A percentile compares a stretch with the other conserved stretches of the same genome.
Evolutionary conservation across 2,888 invertebrate genomes (phyloP).

Genomic region (Parapristionchus giblindavisi): DNA sequence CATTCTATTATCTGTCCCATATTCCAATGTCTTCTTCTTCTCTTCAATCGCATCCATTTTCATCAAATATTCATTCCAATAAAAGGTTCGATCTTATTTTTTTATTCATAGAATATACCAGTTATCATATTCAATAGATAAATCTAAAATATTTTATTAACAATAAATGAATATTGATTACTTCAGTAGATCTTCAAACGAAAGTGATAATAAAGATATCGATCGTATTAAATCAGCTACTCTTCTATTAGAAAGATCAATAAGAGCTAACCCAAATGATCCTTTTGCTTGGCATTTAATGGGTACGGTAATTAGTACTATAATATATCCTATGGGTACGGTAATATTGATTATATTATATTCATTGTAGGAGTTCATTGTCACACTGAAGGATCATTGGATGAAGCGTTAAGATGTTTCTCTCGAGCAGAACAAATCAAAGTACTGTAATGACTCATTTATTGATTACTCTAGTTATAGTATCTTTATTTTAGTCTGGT

Average conservation of each 20-base stretch:
- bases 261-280: slow-evolving; percentile 46
- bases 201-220: too few species aligned
- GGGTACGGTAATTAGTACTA: slow-evolving; percentile 33
- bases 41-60: too few species aligned
- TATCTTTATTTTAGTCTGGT: slow-evolving; percentile 20
- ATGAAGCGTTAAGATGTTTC: slow-evolving; percentile 44
- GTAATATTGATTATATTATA: neutral
- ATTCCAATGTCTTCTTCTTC: too few species aligned
- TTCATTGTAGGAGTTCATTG: slow-evolving; percentile 41
- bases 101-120: too few species aligned
- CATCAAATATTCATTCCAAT: too few species aligned
- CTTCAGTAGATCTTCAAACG: too few species aligned
- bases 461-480: neutral
- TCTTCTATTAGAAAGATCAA: slow-evolving; percentile 30
- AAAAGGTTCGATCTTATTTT: too few species aligned
- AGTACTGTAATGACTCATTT: slow-evolving; percentile 12
- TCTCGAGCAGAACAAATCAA: slow-evolving; percentile 42
- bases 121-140: too few species aligned
- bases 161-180: too few species aligned
- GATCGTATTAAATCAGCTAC: slow-evolving; percentile 21
- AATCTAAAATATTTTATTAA: too few species aligned
- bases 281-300: slow-evolving; percentile 46
- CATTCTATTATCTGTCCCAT: too few species aligned
- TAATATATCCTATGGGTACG: neutral
- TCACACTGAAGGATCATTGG: slow-evolving; percentile 36